A percentile compares a stretch with the other conserved stretches of the same genome.
Conservation (phyloP, 2,113 vertebrate species). For the Puma concolor region DNA sequence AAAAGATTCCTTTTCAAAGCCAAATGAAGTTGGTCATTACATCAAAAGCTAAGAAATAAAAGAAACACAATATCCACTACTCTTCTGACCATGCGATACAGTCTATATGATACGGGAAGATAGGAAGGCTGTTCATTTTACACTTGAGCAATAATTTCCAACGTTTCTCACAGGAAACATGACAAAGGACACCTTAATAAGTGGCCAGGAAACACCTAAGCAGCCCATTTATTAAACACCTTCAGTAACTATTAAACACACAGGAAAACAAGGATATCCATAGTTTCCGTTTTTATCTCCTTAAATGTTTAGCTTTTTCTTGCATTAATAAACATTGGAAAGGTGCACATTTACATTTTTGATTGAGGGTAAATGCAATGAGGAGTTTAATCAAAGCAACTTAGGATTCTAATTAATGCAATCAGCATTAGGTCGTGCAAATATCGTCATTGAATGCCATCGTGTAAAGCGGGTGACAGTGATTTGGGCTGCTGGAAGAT, state of each 20-base stretch:
- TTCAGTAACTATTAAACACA: conserved; percentile 72
- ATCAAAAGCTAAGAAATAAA: conserved; percentile 63
- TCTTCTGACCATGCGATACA: conserved; percentile 71
- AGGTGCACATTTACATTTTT: conserved; percentile 86
- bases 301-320: conserved; percentile 80
- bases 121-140: conserved; percentile 62
- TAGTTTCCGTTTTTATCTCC: conserved; percentile 75
- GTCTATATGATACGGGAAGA: conserved; percentile 67
- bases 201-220: conserved; percentile 72
- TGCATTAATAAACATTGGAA: conserved; percentile 85
- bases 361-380: conserved; percentile 86
- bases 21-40: conserved; percentile 70
- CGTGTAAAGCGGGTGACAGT: conserved; percentile 89
- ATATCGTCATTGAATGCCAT: conserved; percentile 91
- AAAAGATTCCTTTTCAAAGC: conserved; percentile 62
- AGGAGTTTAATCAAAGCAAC: conserved; percentile 89
- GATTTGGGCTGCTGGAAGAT: conserved; percentile 70
- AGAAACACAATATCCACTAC: background rate
- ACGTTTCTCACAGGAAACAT: conserved; percentile 56
- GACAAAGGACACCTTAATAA: conserved; percentile 70
- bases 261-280: conserved; percentile 80
- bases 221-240: conserved; percentile 67
- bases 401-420: conserved; percentile 88
- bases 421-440: conserved; percentile 90
- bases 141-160: conserved; percentile 61